These are phyloP conservation scores for Littorina saxatilis DNA, from an alignment of 1,140 invertebrate species.

Conservation along the genomic window DNA sequence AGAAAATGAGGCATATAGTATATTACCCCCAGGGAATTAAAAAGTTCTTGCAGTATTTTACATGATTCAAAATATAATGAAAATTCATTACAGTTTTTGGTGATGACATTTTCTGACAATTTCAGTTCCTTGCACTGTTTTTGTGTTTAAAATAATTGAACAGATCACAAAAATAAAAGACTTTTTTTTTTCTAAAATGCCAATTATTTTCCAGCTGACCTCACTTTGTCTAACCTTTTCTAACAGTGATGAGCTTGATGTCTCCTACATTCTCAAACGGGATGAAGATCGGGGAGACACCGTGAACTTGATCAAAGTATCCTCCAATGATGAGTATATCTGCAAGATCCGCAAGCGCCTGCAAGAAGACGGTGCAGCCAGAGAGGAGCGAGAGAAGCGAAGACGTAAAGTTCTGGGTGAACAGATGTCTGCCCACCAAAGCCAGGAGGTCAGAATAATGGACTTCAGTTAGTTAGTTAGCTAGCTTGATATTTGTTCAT, in stretches of 20 bases:
- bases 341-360: conserved; percentile 72
- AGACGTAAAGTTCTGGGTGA: conserved; percentile 75
- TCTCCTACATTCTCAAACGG: conserved; percentile 58
- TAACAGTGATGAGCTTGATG: conserved; percentile 60
- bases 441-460: conserved; percentile 68
- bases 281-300: conserved; percentile 61
- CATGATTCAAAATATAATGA: no score
- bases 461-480: background rate
- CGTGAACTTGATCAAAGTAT: conserved; percentile 63
- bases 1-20: no score
- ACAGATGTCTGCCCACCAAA: conserved; percentile 73
- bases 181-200: no score
- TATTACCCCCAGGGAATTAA: no score
- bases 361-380: conserved; percentile 72
- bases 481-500: background rate
- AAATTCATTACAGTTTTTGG: no score
- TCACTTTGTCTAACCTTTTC: no score
- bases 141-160: no score
- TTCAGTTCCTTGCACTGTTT: no score
- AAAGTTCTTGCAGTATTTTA: no score
- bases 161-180: no score
- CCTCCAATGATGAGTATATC: conserved; percentile 75
- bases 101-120: no score
- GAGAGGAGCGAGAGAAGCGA: conserved; percentile 74
- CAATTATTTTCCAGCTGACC: no score